phyloP scores from a whole-genome alignment of 2,888 invertebrate genomes.

The Cyrtodaria siliqua region DNA sequence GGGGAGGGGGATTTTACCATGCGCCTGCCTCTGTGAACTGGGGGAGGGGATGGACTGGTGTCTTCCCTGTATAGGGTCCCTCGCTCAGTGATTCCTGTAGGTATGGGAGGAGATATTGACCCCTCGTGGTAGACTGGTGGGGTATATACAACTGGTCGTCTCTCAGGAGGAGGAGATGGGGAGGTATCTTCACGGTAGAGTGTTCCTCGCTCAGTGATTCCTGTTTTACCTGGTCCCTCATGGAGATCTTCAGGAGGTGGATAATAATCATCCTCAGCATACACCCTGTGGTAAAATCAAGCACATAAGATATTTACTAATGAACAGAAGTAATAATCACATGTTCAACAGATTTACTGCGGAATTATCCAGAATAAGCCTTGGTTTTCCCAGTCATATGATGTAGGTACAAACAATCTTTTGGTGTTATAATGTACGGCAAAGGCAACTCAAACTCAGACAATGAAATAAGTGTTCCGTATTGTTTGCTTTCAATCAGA shows the following conservation, averaged over 20 bases:
- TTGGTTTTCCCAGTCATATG: too few relatives aligned
- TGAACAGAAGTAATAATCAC: too few relatives aligned
- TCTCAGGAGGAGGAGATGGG: constrained; percentile 51
- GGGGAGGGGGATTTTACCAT: constrained; percentile 49
- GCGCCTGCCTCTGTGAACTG: constrained; percentile 38
- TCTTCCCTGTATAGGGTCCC: constrained; percentile 60
- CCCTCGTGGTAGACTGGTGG: constrained; percentile 44
- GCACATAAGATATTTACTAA: too few relatives aligned
- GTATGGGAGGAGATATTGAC: constrained; percentile 49
- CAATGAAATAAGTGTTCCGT: too few relatives aligned
- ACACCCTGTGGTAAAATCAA: constrained; percentile 7
- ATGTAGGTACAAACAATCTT: too few relatives aligned
- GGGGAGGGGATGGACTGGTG: constrained; percentile 47
- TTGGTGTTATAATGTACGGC: too few relatives aligned
- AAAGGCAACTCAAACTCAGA: too few relatives aligned
- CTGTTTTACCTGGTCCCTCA: constrained; percentile 61
- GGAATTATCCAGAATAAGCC: too few relatives aligned
- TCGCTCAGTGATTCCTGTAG: constrained; percentile 56
- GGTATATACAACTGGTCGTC: constrained; percentile 34
- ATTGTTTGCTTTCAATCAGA: too few relatives aligned
- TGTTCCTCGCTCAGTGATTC: constrained; percentile 56
- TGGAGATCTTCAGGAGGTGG: constrained; percentile 42
- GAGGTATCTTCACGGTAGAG: constrained; percentile 59
- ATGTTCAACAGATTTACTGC: too few relatives aligned
- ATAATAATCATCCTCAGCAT: constrained; percentile 44